Conservation (phyloP, 2,797 vertebrate genomes). For the Muscicapa comitata region DNA sequence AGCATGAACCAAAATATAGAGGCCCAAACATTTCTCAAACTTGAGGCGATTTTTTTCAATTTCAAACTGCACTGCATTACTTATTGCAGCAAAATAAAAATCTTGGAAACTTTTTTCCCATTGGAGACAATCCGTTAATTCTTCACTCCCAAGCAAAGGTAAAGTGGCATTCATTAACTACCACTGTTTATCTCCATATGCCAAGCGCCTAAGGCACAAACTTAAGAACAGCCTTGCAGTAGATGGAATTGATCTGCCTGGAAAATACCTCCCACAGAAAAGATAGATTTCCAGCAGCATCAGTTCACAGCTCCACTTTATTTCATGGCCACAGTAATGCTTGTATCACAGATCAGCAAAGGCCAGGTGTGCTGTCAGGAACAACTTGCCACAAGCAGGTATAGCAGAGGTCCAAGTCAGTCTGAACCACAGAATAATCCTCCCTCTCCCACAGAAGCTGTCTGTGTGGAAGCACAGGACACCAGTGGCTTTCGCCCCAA, state of each 20-base stretch:
- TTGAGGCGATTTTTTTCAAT: not conserved
- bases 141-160: not conserved
- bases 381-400: not conserved
- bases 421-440: not conserved
- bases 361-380: not conserved
- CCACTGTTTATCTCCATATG: not conserved
- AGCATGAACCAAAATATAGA: not conserved
- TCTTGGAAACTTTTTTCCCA: not conserved
- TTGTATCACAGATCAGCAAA: not conserved
- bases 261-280: not conserved
- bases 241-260: not conserved
- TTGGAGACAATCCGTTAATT: not conserved
- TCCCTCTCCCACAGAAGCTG: not conserved
- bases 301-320: not conserved
- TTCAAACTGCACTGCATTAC: not conserved
- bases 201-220: not conserved
- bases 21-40: not conserved
- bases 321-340: not conserved
- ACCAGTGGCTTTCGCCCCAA: not conserved
- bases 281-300: not conserved
- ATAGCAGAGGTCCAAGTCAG: not conserved
- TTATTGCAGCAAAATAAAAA: not conserved
- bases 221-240: not conserved
- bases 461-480: not conserved
- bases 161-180: not conserved